Conservation (phyloP, 2,888 invertebrate genomes). For the Cerastis rubricosa region DNA sequence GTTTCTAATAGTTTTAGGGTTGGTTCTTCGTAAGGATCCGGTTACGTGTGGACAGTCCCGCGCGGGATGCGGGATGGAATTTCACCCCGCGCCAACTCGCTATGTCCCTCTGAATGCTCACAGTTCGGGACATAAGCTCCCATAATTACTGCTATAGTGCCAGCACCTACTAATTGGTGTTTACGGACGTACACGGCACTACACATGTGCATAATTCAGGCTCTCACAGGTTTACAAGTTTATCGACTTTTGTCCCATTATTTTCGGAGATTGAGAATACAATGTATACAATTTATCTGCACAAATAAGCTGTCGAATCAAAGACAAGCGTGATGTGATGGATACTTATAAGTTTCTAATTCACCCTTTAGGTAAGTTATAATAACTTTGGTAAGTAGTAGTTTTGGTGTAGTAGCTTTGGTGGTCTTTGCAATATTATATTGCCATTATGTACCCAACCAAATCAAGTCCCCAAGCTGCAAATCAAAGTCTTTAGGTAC, state of each 20-base stretch:
- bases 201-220: constrained; percentile 2
- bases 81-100: background rate
- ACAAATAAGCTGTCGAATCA: background rate
- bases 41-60: background rate
- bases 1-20: background rate
- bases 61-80: background rate
- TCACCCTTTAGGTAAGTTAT: no score
- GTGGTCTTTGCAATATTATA: no score
- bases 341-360: background rate
- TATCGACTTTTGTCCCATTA: background rate
- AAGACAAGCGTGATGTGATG: background rate
- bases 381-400: no score
- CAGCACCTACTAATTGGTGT: constrained; percentile 2
- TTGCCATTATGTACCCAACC: background rate
- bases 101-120: background rate
- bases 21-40: background rate
- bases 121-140: background rate
- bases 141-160: background rate
- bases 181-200: background rate
- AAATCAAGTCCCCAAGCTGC: background rate
- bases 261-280: background rate
- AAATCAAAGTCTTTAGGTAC: background rate
- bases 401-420: no score
- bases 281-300: background rate
- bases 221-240: background rate